Base-by-base conservation (phyloP, 1,140 invertebrate genomes). In the Sitodiplosis mosellana region DNA sequence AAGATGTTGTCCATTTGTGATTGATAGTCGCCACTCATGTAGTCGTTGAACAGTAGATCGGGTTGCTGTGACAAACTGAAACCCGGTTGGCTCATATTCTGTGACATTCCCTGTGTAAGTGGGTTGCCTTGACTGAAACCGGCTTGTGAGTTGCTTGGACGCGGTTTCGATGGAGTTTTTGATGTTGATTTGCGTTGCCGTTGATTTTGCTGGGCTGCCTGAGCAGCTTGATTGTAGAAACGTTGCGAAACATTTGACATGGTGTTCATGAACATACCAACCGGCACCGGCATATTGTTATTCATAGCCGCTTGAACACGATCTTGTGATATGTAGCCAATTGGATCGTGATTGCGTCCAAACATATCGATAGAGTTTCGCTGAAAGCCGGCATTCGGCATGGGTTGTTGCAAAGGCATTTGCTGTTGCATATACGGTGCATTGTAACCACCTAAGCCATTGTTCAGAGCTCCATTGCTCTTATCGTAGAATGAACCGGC, bases 1-100 rank as follows among this genome's bases (percentile, higher is more conserved):
- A 96, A 69, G 50, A 96, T 73, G 40, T 87, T 88, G 60, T 95
- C 91, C 70, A 89, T 87, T 66, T 94, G 90, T 22, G 88, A 93
- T 56, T 89, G 87, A 63, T 89, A 87, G 53, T 92, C 88, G 52
- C 85, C 83, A 50, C 83, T 75, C 56, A 83, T 83, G 21, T 81
- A 86, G 65, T 95, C 90, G 71, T 93, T 84, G 10, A 27, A 27
- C 41, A 82, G 86, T 27, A 87, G 68, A 58, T 87, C 84, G 0
- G 81, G 77, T 60, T 87, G 84, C 19, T 87, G 83, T 0, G 82
- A 85, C 54, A 85, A 69, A 43, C 65, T 65, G 62, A 76, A 68
- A 43, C 78, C 67, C 37, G 77, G 73, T 58, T 83, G 76, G 0
- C 76, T 77, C 62, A 78, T 80, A 15, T 73, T 71, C 58, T 85